Conservation (phyloP, 2,113 vertebrate species). For the Etheostoma cragini region DNA sequence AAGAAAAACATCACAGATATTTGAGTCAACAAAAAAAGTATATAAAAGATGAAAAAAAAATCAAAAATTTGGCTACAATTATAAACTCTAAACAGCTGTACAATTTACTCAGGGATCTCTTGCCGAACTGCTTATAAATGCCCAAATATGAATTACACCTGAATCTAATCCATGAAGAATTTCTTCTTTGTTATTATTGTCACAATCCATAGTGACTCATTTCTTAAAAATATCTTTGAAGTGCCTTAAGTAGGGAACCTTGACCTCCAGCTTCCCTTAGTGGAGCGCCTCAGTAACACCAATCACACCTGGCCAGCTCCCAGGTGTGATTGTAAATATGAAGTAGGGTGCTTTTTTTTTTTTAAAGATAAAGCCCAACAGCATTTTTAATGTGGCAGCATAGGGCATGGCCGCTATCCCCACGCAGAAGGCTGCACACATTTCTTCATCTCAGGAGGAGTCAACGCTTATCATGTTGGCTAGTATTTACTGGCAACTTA, state of each 20-base stretch:
- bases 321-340: slow-evolving; percentile 1
- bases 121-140: not conserved
- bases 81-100: slow-evolving; percentile 29
- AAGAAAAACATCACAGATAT: not conserved
- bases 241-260: slow-evolving; percentile 54
- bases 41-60: not conserved
- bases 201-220: not conserved
- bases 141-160: not conserved
- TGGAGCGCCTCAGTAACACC: slow-evolving; percentile 24
- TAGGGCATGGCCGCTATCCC: not conserved
- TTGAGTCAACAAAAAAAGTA: not conserved
- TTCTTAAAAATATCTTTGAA: slow-evolving; percentile 24
- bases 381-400: not conserved
- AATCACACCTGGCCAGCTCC: slow-evolving; percentile 6
- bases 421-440: not conserved
- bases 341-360: not conserved
- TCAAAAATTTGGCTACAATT: not conserved
- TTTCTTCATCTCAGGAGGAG: slow-evolving; percentile 17
- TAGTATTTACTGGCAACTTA: not conserved
- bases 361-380: not conserved
- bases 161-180: not conserved
- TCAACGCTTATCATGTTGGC: not conserved
- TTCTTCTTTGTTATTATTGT: not conserved
- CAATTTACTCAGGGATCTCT: slow-evolving; percentile 68
- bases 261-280: slow-evolving; percentile 8